Base-by-base conservation (phyloP, 2,888 invertebrate species). In the Brenthis ino region DNA sequence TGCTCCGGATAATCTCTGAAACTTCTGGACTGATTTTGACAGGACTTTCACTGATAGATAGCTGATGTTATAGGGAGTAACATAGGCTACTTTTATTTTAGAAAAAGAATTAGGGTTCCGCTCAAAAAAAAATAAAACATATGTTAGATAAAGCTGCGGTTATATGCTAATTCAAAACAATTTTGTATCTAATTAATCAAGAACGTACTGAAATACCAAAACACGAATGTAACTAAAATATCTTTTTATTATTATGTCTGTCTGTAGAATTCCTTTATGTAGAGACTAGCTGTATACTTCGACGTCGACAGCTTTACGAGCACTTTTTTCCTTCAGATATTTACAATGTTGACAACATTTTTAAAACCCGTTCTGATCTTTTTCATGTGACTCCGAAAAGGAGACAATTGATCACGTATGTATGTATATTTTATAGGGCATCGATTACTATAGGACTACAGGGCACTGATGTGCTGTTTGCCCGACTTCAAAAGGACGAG, bases 361-460 rank as follows among this genome's bases (percentile, higher is more conserved):
- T 63, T 43, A 43, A 63, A 54, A 63, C 43, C 53, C 24, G 63
- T 54, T 43, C 63, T 8, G 16, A 53, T 43, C 28, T 13, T 43
- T 63, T 63, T 51, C 13, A 16, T 20, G 3, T 63, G 63, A 53
- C 37, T 53, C 20, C 43, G 20, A 12, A 50, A 53, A 37, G 16
- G n/a, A 53, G 53, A 63, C 53, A 53, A 53, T 63, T 54, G 51
- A 63, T 63, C 63, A 63, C 53, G 53, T 53, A 63, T 63, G 53
- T 53, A 63, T 63, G 63, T 63, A 63, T 63, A 63, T 63, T 53
- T 63, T 63, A 43, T 43, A 20, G 37, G 2, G 53, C 53, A 60
- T 60, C 58, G 48, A 58, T 58, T 50, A 60, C 60, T 33, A 60
- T 14, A 11, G n/a, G n/a, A 58, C 24, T 60, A n/a, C 24, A 48